Evolutionary conservation across 2,797 vertebrate genomes (phyloP), one percentile per base, ranked within the genome.

Genomic region (Periparus ater): DNA sequence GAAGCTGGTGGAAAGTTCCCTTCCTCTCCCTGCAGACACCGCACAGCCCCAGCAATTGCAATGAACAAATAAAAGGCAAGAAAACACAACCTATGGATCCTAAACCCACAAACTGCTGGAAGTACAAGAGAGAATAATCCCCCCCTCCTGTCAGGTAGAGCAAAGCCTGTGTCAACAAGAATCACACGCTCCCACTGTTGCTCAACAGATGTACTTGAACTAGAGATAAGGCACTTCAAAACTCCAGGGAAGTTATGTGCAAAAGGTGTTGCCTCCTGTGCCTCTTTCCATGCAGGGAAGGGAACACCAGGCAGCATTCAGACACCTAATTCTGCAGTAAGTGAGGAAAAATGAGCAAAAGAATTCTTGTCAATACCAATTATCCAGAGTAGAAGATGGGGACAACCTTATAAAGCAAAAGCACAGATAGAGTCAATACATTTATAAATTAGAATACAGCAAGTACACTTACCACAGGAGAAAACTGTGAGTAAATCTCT

Each of bases 171-270:
- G 75, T 88, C 95, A 96, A 92, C 68, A 84, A 38, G 83, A 93
- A 95, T 94, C 76, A 93, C 40, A 45, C 21, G 11, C 75, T 94
- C 29, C 12, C 75, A 38, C 60, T 94, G 79, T 91, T 93, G 91
- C 72, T 62, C 81, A 95, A 91, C 72, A 92, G 72, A 72, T 51
- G 85, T 68, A 95, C 92, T 91, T 83, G 90, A 89, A 85, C 61
- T 18, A 7, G 34, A 91, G 86, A 87, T 74, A 87, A 95, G 89
- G 29, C 58, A 54, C 89, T 86, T 67, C 19, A 75, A n/a, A 75
- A 70, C 57, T 25, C 50, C 34, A 45, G 16, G 53, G 63, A 45
- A 58, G 63, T 88, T 83, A 67, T 26, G 72, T 84, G 91, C 68
- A 80, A 66, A 77, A 84, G 40, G 36, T 15, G 80, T 42, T 88